A percentile compares a stretch with the other conserved stretches of the same genome.
Conservation (phyloP, 2,797 vertebrate genomes). For the Denticeps clupeoides region DNA sequence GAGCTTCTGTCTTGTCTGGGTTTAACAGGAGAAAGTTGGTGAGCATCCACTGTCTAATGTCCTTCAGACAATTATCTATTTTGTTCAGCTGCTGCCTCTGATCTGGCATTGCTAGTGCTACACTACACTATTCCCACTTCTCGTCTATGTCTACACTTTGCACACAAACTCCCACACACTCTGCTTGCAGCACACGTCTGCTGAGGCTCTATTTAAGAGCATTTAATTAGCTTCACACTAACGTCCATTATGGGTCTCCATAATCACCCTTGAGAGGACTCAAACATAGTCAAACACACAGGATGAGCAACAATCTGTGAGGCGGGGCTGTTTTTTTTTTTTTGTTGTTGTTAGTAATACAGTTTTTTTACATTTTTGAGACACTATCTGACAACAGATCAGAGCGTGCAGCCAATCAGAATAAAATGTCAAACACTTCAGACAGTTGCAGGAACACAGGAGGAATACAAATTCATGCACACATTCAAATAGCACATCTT, state of each 20-base stretch:
- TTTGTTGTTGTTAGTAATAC: too few species aligned
- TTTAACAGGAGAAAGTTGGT: too few species aligned
- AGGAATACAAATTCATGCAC: not conserved
- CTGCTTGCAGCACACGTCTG: slow-evolving; percentile 8
- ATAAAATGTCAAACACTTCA: slow-evolving; percentile 6
- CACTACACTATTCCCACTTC: not conserved
- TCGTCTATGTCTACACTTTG: not conserved
- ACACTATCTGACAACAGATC: not conserved
- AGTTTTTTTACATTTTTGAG: too few species aligned
- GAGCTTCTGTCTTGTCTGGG: too few species aligned
- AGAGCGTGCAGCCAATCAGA: slow-evolving; percentile 6
- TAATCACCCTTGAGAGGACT: slow-evolving; percentile 1
- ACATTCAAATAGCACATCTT: too few species aligned
- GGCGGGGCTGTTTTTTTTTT: too few species aligned
- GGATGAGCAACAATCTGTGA: too few species aligned
- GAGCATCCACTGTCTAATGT: too few species aligned
- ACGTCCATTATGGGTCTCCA: not conserved
- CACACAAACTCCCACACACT: not conserved
- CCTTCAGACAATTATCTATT: too few species aligned
- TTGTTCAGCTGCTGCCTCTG: too few species aligned
- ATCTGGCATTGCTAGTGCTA: not conserved
- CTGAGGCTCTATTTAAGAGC: slow-evolving; percentile 16
- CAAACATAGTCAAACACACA: not conserved
- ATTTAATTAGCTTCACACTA: slow-evolving; percentile 27
- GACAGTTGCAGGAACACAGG: not conserved